Percentiles rank a stretch among this genome's conserved stretches.
Evolutionary conservation across 2,888 invertebrate genomes (phyloP).

Genomic region (Epinotia demarniana): DNA sequence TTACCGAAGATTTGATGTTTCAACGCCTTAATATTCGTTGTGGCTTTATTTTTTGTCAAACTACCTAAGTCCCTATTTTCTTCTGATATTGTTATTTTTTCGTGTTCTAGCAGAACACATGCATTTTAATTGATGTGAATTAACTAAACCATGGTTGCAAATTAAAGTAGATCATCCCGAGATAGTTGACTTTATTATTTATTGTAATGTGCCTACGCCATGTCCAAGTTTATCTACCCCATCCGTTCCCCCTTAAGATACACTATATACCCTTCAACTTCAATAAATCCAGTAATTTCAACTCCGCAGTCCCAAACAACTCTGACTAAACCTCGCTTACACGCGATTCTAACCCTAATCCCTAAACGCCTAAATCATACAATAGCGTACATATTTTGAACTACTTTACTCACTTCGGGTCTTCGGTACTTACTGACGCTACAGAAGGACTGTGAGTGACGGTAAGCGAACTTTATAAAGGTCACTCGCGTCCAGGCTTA

Average conservation of each 20-base stretch:
- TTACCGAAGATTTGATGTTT: too few species aligned
- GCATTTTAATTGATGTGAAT: too few species aligned
- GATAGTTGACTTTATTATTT: background rate
- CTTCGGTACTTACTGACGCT: slow-evolving; percentile 9
- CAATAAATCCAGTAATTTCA: background rate
- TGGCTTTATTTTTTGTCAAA: too few species aligned
- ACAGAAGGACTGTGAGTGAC: slow-evolving; percentile 40
- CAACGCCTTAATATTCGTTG: too few species aligned
- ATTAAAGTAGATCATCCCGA: background rate
- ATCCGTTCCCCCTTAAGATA: background rate
- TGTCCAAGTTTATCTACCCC: background rate
- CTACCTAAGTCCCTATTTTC: too few species aligned
- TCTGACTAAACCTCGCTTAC: background rate
- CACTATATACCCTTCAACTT: background rate
- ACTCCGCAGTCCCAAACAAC: background rate
- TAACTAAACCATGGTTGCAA: too few species aligned
- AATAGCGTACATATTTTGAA: background rate
- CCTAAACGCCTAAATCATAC: background rate
- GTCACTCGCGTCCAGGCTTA: slow-evolving; percentile 22
- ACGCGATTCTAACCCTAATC: background rate
- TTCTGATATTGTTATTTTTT: too few species aligned
- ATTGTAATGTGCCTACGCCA: background rate
- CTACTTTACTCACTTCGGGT: background rate
- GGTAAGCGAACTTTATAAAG: slow-evolving; percentile 34
- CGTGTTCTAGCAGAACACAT: too few species aligned